Conservation (phyloP, 2,888 invertebrate genomes). For the Rapana venosa region DNA sequence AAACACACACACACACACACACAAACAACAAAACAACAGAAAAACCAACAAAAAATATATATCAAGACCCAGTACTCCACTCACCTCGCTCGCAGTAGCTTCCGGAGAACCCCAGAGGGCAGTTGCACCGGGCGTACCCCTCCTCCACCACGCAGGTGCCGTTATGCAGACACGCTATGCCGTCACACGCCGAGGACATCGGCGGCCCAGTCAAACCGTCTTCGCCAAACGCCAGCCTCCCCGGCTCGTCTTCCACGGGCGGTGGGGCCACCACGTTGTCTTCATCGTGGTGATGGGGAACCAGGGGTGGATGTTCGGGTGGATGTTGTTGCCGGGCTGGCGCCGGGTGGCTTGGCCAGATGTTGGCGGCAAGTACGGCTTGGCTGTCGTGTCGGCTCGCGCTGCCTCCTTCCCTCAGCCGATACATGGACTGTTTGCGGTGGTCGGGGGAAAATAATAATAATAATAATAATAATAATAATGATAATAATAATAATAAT, state of each 20-base stretch:
- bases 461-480: too few relatives aligned
- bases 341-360: not conserved
- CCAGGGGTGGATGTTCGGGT: not conserved
- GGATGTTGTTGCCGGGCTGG: not conserved
- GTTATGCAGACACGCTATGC: constrained; percentile 64
- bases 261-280: not conserved
- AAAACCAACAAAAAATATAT: too few relatives aligned
- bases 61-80: constrained; percentile 34
- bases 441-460: not conserved
- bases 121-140: constrained; percentile 83
- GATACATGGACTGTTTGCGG: constrained; percentile 25
- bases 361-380: constrained; percentile 1
- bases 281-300: not conserved
- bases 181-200: constrained; percentile 53
- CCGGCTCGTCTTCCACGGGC: not conserved
- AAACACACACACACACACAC: too few relatives aligned
- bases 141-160: constrained; percentile 71
- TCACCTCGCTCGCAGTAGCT: constrained; percentile 89
- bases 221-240: not conserved
- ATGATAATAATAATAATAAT: too few relatives aligned
- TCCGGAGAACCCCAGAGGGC: constrained; percentile 93
- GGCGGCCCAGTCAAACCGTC: not conserved
- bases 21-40: not conserved
- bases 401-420: constrained; percentile 32
- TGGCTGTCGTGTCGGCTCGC: not conserved